Base-by-base conservation (phyloP, 1,140 invertebrate species). In the Aphelenchoides besseyi region DNA sequence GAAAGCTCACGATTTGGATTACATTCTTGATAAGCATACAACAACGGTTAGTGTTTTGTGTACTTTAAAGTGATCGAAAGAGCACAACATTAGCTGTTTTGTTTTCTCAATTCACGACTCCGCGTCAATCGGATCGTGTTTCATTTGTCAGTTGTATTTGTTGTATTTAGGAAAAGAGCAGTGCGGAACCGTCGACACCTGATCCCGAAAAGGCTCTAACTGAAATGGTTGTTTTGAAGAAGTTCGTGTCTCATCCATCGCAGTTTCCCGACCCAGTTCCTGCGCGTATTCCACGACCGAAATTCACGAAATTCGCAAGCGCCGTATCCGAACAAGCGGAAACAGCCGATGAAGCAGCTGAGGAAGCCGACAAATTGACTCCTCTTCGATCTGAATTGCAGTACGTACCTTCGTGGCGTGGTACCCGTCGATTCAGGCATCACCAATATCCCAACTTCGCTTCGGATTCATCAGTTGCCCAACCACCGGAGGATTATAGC, bases 381-480 rank as follows among this genome's bases (percentile, higher is more conserved):
- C 77, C 77, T 48, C 57, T 78, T 28, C 72, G 77, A n/a, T 78
- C 77, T 12, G 77, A 78, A 54, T 59, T 78, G 55, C 75, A 74
- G 33, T 69, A 54, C 9, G 57, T 80, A 18, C 33, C 54, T 12
- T 28, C 41, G 5, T 75, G 72, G 72, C 12, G 70, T 9, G n/a
- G 16, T 33, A 18, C 30, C 3, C 16, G 63, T 12, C 63, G 63
- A 1, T 66, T 66, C 63, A 26, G 63, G 2, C 63, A 37, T 2
- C 63, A 33, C 32, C 36, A 59, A 59, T 59, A 8, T 18, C 55
- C 55, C 18, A 59, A 28, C 55, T 59, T 8, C 55, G 16, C 5
- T 28, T 18, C 18, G 12, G 18, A 59, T 33, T 23, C 41, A n/a
- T n/a, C n/a, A n/a, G n/a, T n/a, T n/a, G 5, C 5, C 55, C 5